Base-by-base conservation (phyloP, 2,888 invertebrate species). In the Cartodere bifasciata region DNA sequence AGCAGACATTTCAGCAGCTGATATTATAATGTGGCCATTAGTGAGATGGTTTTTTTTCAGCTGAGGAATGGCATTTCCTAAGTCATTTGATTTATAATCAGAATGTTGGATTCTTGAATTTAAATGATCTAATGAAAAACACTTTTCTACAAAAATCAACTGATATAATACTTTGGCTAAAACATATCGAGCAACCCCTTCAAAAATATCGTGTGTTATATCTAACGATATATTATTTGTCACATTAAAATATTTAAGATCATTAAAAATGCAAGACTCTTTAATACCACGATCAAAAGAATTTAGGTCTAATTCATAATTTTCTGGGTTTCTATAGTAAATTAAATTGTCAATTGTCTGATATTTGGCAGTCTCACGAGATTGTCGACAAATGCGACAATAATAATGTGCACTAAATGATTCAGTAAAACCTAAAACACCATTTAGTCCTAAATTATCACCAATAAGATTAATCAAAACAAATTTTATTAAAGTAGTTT, bases 1-100 rank as follows among this genome's bases (percentile, higher is more conserved):
- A 34, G 34, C 38, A 29, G 41, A 35, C 45, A 45, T 46, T 40
- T 48, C 45, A 13, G 48, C 38, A 22, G 43, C 42, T 23, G 21
- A 17, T 22, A 40, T 38, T 10, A 34, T 14, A n/a, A 31, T 29
- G 11, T 37, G 36, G 13, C 25, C 29, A 23, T 40, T 40, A 16
- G 22, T 27, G 20, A 25, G 24, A 29, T 36, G 23, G 27, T 22
- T 11, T n/a, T n/a, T n/a, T n/a, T n/a, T n/a, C n/a, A n/a, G n/a
- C n/a, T n/a, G n/a, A n/a, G n/a, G n/a, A n/a, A n/a, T n/a, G n/a
- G n/a, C n/a, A n/a, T n/a, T n/a, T n/a, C n/a, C n/a, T n/a, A n/a
- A n/a, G n/a, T n/a, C n/a, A n/a, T n/a, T n/a, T n/a, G n/a, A n/a
- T 26, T 11, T 21, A 23, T 23, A 35, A 26, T 32, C 7, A 24